phyloP scores from a whole-genome alignment of 2,113 vertebrate species.

The Mormyrus lacerda region DNA sequence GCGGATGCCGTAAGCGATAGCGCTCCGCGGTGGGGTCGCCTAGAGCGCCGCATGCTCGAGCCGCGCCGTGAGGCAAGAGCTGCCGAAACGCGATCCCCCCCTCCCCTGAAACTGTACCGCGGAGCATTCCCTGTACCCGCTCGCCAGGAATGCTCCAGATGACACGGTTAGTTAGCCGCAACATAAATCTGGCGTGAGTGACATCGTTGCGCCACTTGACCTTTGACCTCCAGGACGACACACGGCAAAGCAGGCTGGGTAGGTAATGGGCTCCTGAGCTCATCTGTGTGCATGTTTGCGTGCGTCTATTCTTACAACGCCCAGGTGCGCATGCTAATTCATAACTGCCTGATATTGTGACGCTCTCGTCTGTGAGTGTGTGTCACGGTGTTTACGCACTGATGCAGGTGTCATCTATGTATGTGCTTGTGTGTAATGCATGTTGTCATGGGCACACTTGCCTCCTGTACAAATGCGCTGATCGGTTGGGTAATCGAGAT shows the following conservation, averaged over 20 bases:
- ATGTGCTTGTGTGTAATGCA: neutral
- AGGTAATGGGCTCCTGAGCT: neutral
- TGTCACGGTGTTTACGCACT: neutral
- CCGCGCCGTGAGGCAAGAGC: neutral
- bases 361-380: neutral
- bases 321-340: neutral
- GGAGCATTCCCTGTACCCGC: neutral
- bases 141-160: neutral
- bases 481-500: conserved; percentile 60
- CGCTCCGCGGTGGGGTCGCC: neutral
- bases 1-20: neutral
- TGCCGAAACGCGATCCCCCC: neutral
- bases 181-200: conserved; percentile 7
- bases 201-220: neutral
- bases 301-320: neutral
- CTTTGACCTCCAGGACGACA: neutral
- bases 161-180: conserved; percentile 4
- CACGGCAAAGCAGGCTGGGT: neutral
- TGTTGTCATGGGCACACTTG: neutral
- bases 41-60: neutral
- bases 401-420: neutral
- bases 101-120: neutral
- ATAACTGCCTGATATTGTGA: neutral
- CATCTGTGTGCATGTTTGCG: neutral
- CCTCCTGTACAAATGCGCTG: neutral